Conservation (phyloP, 2,797 vertebrate genomes). For the Malacoraja senta region DNA sequence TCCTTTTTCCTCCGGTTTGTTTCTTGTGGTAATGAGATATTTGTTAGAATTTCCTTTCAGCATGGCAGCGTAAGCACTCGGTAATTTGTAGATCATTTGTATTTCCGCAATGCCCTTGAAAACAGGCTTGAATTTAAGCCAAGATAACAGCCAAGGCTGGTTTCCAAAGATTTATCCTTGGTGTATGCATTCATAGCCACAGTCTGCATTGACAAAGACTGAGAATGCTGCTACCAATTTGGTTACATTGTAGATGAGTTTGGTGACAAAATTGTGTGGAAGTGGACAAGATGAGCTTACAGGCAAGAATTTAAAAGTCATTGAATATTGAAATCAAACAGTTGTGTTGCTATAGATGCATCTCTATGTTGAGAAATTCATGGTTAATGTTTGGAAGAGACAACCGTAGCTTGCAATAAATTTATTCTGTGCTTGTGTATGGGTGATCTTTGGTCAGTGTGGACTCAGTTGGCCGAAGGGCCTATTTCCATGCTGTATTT, state of each 20-base stretch:
- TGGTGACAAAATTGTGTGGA: not conserved
- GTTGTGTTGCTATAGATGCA: not conserved
- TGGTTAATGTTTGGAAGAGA: not conserved
- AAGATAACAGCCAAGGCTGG: not conserved
- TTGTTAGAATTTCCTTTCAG: slow-evolving; percentile 13
- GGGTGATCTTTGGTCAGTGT: too few relatives aligned
- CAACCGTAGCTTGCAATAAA: not conserved
- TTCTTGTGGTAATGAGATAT: slow-evolving; percentile 4
- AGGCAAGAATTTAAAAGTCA: not conserved
- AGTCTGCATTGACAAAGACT: not conserved
- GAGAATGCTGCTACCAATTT: not conserved
- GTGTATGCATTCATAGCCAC: not conserved
- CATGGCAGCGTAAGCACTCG: not conserved
- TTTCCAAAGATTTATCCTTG: not conserved
- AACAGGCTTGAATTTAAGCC: not conserved
- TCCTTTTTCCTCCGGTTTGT: not conserved
- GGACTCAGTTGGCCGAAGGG: too few relatives aligned
- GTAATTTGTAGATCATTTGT: slow-evolving; percentile 28
- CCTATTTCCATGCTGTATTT: too few relatives aligned
- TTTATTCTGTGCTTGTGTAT: not conserved
- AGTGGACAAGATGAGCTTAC: not conserved
- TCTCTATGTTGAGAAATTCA: not conserved
- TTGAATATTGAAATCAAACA: slow-evolving; percentile 1
- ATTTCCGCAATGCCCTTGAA: not conserved
- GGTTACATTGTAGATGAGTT: not conserved